Base-by-base conservation (phyloP, 2,888 invertebrate species). In the Euplagia quadripunctaria region DNA sequence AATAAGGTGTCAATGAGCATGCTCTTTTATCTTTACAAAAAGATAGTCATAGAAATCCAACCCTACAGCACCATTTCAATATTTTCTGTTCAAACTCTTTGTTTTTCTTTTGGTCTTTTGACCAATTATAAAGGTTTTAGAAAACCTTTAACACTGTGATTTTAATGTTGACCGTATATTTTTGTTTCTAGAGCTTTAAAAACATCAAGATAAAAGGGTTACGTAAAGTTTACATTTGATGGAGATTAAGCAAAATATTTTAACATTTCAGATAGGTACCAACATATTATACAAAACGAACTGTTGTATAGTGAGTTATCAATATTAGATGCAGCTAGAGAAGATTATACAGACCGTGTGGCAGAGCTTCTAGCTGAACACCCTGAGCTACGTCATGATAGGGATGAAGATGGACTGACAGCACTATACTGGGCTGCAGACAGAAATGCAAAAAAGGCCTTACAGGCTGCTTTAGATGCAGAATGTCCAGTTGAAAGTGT, bases 351-450 rank as follows among this genome's bases (percentile, higher is more conserved):
- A 4, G 91, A 94, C 0, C 96, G 97, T 79, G 96, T 98, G 0
- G 89, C 91, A 51, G 93, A 96, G 70, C 89, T 96, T 0, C 84
- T 97, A 5, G 74, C 89, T 46, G 84, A 90, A 46, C 87, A 94
- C 68, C 92, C 92, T 14, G 92, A 96, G 75, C 87, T 95, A 2
- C 89, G 96, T 67, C 94, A 97, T 86, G 87, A 93, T 12, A 92
- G 95, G 51, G 98, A 98, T 92, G 96, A 97, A 1, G 96, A 97
- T 90, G 99, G 98, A 0, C 96, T 99, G 93, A 97, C 97, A 14
- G 96, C 98, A 2, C 95, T 99, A 68, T 99, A 99, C 89, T 99
- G 99, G 99, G 98, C 99, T 0, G 97, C 98, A 46, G 99, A 99
- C 92, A 96, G 98, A 73, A 96, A 97, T 43, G 97, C 98, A 70